Percentiles rank a stretch among this genome's conserved stretches.
Evolutionary conservation across 2,888 invertebrate genomes (phyloP).

Genomic region (Cynaeus angustus): DNA sequence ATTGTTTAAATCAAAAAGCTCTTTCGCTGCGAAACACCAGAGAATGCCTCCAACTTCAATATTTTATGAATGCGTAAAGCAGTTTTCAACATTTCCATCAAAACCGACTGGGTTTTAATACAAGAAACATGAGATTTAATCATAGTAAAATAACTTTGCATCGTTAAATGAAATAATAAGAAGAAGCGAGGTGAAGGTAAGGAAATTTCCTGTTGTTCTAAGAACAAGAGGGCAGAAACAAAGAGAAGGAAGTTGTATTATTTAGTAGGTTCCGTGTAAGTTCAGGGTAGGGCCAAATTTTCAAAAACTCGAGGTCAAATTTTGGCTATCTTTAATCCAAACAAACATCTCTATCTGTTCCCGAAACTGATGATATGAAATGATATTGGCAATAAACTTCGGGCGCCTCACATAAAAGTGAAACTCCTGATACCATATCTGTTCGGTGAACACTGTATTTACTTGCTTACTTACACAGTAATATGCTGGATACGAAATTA

Average conservation of each 20-base stretch:
- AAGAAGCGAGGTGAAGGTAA: conserved; percentile 18
- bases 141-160: conserved; percentile 6
- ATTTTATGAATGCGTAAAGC: conserved; percentile 22
- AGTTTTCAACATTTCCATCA: conserved; percentile 4
- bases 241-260: conserved; percentile 10
- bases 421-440: too few species aligned
- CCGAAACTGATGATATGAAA: too few species aligned
- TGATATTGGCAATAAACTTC: too few species aligned
- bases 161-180: conserved; percentile 12
- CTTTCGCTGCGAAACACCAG: conserved; percentile 10
- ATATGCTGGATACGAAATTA: too few species aligned
- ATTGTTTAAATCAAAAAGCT: conserved; percentile 33
- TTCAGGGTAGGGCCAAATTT: too few species aligned
- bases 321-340: too few species aligned
- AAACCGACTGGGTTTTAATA: neutral
- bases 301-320: too few species aligned
- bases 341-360: too few species aligned
- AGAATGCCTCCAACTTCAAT: conserved; percentile 13
- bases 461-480: too few species aligned
- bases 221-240: conserved; percentile 14
- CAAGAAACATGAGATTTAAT: conserved; percentile 10
- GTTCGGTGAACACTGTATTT: too few species aligned
- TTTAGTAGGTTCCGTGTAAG: neutral
- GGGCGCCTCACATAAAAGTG: too few species aligned
- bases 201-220: neutral